Conservation (phyloP, 1,140 invertebrate species). For the Drosophila auraria region DNA sequence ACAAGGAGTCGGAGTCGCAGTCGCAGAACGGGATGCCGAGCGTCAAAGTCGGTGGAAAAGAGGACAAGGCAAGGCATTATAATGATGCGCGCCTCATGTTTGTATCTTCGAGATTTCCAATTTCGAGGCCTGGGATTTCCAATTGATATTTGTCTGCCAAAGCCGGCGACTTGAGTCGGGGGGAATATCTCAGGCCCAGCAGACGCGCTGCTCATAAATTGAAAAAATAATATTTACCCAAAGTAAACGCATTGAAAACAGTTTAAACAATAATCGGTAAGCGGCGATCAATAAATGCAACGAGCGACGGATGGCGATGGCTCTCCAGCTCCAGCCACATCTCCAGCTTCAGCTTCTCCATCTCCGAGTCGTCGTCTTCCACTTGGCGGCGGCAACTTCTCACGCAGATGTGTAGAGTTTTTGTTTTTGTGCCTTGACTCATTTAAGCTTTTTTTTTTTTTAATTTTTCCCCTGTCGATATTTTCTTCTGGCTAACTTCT, state of each 20-base stretch:
- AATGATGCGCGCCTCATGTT: slow-evolving; percentile 63
- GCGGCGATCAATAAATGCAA: slow-evolving; percentile 79
- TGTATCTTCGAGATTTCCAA: slow-evolving; percentile 73
- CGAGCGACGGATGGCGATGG: slow-evolving; percentile 37
- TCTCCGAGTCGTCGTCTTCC: slow-evolving; percentile 21
- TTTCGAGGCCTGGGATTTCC: slow-evolving; percentile 67
- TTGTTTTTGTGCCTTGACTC: slow-evolving; percentile 67
- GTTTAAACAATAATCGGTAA: slow-evolving; percentile 82
- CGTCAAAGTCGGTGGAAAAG: slow-evolving; percentile 34
- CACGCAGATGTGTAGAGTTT: slow-evolving; percentile 78
- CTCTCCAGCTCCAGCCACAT: slow-evolving; percentile 15
- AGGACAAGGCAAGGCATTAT: slow-evolving; percentile 42
- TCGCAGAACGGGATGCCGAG: slow-evolving; percentile 8
- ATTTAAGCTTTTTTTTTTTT: slow-evolving; percentile 82
- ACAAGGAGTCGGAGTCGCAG: background rate
- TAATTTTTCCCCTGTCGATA: slow-evolving; percentile 76
- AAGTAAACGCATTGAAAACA: slow-evolving; percentile 83
- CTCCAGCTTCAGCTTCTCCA: slow-evolving; percentile 9
- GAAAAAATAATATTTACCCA: slow-evolving; percentile 82
- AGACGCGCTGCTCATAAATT: slow-evolving; percentile 71
- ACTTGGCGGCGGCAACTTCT: slow-evolving; percentile 68
- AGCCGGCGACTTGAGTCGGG: slow-evolving; percentile 42
- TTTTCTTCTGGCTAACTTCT: slow-evolving; percentile 74
- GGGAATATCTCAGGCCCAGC: slow-evolving; percentile 52
- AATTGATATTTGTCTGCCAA: slow-evolving; percentile 80